Conservation (phyloP, 2,888 invertebrate genomes). For the Philonicus albiceps region DNA sequence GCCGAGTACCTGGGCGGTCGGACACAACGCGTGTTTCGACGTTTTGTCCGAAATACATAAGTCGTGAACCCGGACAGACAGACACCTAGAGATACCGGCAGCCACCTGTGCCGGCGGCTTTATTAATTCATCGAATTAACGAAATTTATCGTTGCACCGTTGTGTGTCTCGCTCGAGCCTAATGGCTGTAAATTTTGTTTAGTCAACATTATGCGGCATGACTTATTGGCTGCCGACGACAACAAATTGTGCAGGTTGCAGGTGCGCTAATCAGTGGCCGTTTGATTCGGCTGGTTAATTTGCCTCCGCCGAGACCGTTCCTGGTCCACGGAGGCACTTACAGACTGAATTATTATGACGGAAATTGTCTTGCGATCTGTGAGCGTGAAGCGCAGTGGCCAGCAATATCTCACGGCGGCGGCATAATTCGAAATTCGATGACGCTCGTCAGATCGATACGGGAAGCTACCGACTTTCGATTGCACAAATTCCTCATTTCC, state of each 20-base stretch:
- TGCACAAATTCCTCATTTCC: slow-evolving; percentile 2
- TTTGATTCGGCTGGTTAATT: slow-evolving; percentile 16
- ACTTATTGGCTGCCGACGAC: slow-evolving; percentile 30
- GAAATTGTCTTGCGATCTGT: not conserved
- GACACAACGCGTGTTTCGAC: not conserved
- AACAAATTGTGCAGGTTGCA: slow-evolving; percentile 27
- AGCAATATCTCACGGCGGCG: slow-evolving; percentile 10
- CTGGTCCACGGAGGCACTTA: not conserved
- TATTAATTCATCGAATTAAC: slow-evolving; percentile 36
- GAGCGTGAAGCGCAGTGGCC: slow-evolving; percentile 8
- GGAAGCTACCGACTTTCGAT: not conserved
- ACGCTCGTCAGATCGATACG: not conserved
- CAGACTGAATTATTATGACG: slow-evolving; percentile 25
- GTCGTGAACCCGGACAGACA: not conserved
- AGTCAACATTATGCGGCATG: slow-evolving; percentile 16
- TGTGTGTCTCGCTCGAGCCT: not conserved
- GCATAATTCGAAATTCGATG: not conserved
- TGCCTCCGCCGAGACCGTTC: not conserved
- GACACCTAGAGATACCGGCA: not conserved
- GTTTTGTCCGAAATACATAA: not conserved
- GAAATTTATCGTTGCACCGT: slow-evolving; percentile 19
- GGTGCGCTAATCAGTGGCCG: slow-evolving; percentile 30
- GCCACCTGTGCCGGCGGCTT: slow-evolving; percentile 2
- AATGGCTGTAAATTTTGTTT: slow-evolving; percentile 26
- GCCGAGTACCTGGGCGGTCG: not conserved